Evolutionary conservation across 2,888 invertebrate genomes (phyloP).

Genomic region (Dugesia japonica): DNA sequence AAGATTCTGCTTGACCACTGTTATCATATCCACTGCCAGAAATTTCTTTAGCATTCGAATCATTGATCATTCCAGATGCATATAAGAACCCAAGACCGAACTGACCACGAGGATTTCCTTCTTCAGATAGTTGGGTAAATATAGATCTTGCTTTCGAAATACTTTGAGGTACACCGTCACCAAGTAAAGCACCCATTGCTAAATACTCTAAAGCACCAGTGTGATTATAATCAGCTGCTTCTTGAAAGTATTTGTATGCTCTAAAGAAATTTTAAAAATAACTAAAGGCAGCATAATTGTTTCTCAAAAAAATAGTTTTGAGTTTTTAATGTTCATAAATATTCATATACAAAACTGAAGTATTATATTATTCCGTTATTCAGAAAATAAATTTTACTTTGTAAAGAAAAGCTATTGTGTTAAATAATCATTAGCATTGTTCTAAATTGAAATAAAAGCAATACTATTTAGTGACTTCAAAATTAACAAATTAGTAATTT

Average conservation of each 20-base stretch:
- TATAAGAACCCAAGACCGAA: conserved; percentile 37
- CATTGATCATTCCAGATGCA: conserved; percentile 25
- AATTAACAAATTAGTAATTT: too few species aligned
- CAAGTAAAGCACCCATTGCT: conserved; percentile 74
- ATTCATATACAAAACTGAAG: too few species aligned
- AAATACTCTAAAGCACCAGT: conserved; percentile 64
- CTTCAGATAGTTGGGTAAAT: conserved; percentile 60
- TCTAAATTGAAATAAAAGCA: too few species aligned
- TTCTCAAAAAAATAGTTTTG: too few species aligned
- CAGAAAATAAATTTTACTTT: too few species aligned
- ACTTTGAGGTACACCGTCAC: conserved; percentile 63
- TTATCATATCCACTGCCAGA: background rate
- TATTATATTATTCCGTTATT: too few species aligned
- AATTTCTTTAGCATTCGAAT: background rate
- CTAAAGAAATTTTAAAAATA: too few species aligned
- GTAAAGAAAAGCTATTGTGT: too few species aligned
- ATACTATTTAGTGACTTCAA: too few species aligned
- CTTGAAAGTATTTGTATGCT: conserved; percentile 61
- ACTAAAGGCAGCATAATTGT: too few species aligned
- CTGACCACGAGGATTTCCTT: conserved; percentile 50
- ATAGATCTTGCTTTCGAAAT: conserved; percentile 60
- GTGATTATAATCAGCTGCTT: conserved; percentile 68
- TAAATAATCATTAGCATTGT: too few species aligned
- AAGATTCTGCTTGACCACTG: conserved; percentile 48
- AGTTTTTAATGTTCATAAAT: too few species aligned